Evolutionary conservation across 2,113 vertebrate genomes (phyloP), one percentile per base, ranked within the genome.

Genomic region (Bubalus kerabau): DNA sequence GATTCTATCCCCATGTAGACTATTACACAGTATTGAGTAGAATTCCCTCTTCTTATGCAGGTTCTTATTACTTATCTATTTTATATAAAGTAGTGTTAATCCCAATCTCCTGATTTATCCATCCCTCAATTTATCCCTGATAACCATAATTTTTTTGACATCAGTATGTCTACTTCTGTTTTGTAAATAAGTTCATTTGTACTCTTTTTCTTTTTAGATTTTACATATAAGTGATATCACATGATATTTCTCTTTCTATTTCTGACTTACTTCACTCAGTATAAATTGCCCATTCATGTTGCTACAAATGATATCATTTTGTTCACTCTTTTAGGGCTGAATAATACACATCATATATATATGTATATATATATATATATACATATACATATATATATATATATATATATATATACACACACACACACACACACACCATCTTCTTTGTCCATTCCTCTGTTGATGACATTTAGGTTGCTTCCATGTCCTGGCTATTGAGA

Each of bases 301-400:
- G 2, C 43, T 46, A 8, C 7, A 48, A 78, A 48, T 48, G 24
- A 16, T n/a, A 78, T 78, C 7, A 48, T 26, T 78, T 46, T 78
- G 13, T 28, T 9, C 74, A 76, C 59, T 46, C 46, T 46, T 78
- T 78, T 5, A 78, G 14, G 74, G 74, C 43, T 78, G 74, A 78
- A 28, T 46, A 15, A 28, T 78, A 28, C 46, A 8, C 24, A 19
- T 32, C 5, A 13, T 23, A 57, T 1, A 36, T 36, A 36, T 36
- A 36, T 36, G 36, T 36, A 36, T 36, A 36, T 36, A 36, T 36
- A 36, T 36, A n/a, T n/a, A n/a, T n/a, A n/a, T n/a, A n/a, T n/a
- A n/a, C n/a, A n/a, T n/a, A n/a, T n/a, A n/a, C n/a, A n/a, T n/a
- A 12, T 23, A 56, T 1, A 12, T 23, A 56, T 1, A 12, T 23